Evolutionary conservation across 2,797 vertebrate species (phyloP).

Genomic region (Gorsachius magnificus): DNA sequence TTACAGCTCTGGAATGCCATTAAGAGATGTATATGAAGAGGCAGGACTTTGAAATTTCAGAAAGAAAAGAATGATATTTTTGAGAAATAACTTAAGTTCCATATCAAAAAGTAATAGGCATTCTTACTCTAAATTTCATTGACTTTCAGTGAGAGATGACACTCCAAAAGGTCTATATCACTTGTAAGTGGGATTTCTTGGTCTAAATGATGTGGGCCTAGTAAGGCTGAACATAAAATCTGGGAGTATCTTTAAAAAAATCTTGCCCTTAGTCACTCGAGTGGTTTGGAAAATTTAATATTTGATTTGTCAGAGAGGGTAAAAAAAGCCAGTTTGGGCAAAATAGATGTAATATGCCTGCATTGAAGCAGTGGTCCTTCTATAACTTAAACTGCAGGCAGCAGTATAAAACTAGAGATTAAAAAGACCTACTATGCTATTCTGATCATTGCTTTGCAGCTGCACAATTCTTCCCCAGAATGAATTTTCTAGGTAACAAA

Average conservation of each 20-base stretch:
- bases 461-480: constrained; percentile 6
- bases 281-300: constrained; percentile 30
- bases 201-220: neutral
- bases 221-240: neutral
- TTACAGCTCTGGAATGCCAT: neutral
- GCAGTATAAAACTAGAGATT: constrained; percentile 26
- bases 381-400: constrained; percentile 18
- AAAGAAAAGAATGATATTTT: neutral
- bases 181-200: constrained; percentile 12
- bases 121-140: constrained; percentile 2
- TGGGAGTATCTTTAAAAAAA: neutral
- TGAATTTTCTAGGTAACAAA: constrained; percentile 21
- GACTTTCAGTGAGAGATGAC: constrained; percentile 1
- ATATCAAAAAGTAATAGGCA: constrained; percentile 4
- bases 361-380: neutral
- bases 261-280: neutral
- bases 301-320: neutral
- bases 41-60: neutral
- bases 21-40: neutral
- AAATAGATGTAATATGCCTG: constrained; percentile 22
- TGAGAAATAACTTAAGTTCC: constrained; percentile 2
- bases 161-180: neutral
- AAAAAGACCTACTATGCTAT: constrained; percentile 17
- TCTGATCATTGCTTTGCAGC: constrained; percentile 23
- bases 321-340: neutral